Evolutionary conservation across 2,888 invertebrate species (phyloP), one percentile per base, ranked within the genome.

Genomic region (Tanytarsus gracilentus): DNA sequence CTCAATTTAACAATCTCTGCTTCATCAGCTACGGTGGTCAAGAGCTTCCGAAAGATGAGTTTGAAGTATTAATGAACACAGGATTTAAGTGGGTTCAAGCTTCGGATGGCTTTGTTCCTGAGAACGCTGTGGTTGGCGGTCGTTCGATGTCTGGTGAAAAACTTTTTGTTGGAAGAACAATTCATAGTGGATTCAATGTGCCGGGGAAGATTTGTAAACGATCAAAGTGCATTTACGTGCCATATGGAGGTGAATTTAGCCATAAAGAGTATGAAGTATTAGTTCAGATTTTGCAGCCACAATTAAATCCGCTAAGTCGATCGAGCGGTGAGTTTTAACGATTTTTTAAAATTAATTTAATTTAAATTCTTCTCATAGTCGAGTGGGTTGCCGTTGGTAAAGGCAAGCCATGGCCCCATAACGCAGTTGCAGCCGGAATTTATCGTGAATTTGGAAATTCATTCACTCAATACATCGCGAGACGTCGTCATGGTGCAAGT

Each of bases 391-490:
- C 40, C 16, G 40, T 40, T 21, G 40, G 40, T 1, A 40, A 40
- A 40, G 40, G 40, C 6, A n/a, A 16, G 9, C 40, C 40, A 40
- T 40, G 40, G 40, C 40, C 40, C 4, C 16, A n/a, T 40, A 40
- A 40, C 9, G 40, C 40, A 14, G 40, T 40, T 18, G 40, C 40
- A 14, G 40, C 40, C 21, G 40, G 40, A 1, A 18, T 40, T 21
- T 40, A 40, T 21, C 40, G 40, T 14, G 40, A 40, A 40, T 40
- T 40, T 40, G 40, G 40, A n/a, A 40, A 40, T 7, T 40, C 14
- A 9, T 40, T 16, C 9, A 40, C 40, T 40, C 40, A 40, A 7
- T 40, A 40, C 9, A 40, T 40, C 1, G 40, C 40, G 9, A 1
- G 40, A 40, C n/a, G 40, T 2, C 16, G 40, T 18, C 40, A 40